These are phyloP conservation scores for Temnothorax unifasciatus DNA, from an alignment of 2,888 invertebrate genomes.

Conservation along the genomic window DNA sequence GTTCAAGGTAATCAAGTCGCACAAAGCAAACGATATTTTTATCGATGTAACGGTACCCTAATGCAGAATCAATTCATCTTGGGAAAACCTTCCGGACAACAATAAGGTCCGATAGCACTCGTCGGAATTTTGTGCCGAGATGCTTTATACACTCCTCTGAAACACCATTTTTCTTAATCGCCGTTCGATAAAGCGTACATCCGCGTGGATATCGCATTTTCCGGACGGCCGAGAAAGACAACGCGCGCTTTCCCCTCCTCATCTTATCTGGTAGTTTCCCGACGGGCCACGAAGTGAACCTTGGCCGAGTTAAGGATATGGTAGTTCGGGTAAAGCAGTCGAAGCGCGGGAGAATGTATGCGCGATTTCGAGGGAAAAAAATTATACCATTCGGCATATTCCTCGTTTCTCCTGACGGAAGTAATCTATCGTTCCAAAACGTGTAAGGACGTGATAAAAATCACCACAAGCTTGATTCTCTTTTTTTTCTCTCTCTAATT, in stretches of 20 bases:
- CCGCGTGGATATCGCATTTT: neutral
- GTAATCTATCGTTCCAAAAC: neutral
- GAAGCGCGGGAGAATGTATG: neutral
- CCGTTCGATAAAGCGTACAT: neutral
- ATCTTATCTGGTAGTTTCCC: constrained; percentile 50
- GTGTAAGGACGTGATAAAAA: neutral
- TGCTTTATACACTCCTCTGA: neutral
- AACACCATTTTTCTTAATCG: neutral
- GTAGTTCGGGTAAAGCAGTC: neutral
- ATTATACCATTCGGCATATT: neutral
- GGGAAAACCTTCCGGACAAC: neutral
- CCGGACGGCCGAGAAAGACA: constrained; percentile 4
- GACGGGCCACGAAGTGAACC: constrained; percentile 61
- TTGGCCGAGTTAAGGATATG: constrained; percentile 73
- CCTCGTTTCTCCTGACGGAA: neutral
- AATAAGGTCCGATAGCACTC: neutral
- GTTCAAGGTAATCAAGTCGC: neutral
- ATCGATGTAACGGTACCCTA: constrained; percentile 1
- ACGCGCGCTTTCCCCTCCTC: constrained; percentile 14
- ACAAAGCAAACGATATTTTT: neutral
- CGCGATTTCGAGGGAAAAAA: neutral
- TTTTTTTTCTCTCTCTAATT: neutral
- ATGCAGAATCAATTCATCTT: neutral
- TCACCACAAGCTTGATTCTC: neutral
- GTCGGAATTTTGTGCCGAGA: neutral